Conservation (phyloP, 2,888 invertebrate genomes). For the Gymnosoma rotundatum region DNA sequence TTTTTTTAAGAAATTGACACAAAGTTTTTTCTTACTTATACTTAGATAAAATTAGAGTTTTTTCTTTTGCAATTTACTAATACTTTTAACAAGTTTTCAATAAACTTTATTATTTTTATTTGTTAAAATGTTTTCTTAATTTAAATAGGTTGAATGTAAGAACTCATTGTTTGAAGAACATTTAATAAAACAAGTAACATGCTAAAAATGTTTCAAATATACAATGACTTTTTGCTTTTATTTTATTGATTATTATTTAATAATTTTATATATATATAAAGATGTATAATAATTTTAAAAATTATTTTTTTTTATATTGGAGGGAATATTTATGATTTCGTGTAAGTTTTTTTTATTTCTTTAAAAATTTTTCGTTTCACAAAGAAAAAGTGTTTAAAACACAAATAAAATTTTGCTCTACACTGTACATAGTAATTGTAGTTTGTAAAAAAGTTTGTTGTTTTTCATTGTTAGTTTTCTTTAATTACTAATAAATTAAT, state of each 20-base stretch:
- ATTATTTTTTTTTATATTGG: constrained; percentile 76
- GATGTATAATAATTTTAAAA: constrained; percentile 78
- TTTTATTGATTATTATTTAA: constrained; percentile 62
- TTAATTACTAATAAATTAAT: constrained; percentile 50
- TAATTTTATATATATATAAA: constrained; percentile 29
- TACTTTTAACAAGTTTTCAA: constrained; percentile 48
- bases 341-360: constrained; percentile 60
- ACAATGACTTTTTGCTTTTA: constrained; percentile 45
- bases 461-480: constrained; percentile 20
- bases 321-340: constrained; percentile 80
- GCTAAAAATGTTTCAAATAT: constrained; percentile 67
- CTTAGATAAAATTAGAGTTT: constrained; percentile 50
- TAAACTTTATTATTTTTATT: constrained; percentile 19
- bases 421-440: constrained; percentile 58
- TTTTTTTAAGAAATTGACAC: constrained; percentile 67
- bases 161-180: constrained; percentile 69
- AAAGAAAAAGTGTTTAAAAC: constrained; percentile 39
- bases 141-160: constrained; percentile 63
- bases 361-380: constrained; percentile 19
- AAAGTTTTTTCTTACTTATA: constrained; percentile 52
- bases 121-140: constrained; percentile 33
- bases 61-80: constrained; percentile 48
- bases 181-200: constrained; percentile 69
- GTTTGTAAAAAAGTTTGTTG: constrained; percentile 31
- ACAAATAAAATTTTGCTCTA: constrained; percentile 46